A percentile compares a stretch with the other conserved stretches of the same genome.
These are phyloP conservation scores for Pseudorasbora parva DNA, from an alignment of 2,113 vertebrate species.

Conservation along the genomic window DNA sequence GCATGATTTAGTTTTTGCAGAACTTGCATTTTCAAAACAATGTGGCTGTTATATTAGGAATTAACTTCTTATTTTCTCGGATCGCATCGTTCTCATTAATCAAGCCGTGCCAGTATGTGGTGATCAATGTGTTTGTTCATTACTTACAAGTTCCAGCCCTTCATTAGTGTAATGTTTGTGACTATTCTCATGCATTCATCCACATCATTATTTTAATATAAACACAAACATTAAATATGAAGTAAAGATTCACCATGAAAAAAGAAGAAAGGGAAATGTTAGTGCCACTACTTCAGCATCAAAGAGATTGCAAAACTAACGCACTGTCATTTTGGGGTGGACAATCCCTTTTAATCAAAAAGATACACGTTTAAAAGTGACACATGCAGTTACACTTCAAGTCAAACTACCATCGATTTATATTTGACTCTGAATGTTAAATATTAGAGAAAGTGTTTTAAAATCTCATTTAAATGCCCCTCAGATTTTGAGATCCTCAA, in stretches of 20 bases:
- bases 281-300: background rate
- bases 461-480: conserved; percentile 5
- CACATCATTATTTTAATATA: background rate
- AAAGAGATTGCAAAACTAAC: background rate
- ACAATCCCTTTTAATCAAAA: background rate
- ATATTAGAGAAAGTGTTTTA: background rate
- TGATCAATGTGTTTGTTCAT: background rate
- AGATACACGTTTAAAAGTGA: too few relatives aligned
- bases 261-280: background rate
- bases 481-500: background rate
- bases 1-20: background rate
- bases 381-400: background rate
- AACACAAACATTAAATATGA: background rate
- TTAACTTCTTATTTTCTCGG: background rate
- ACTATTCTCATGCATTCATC: background rate
- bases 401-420: background rate
- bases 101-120: background rate
- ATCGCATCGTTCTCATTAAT: background rate
- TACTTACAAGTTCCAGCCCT: background rate
- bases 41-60: background rate
- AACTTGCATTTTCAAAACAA: background rate
- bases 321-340: background rate
- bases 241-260: background rate
- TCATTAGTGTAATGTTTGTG: background rate
- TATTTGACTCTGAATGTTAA: background rate